Evolutionary conservation across 1,140 invertebrate species (phyloP), one percentile per base, ranked within the genome.

Genomic region (Watersipora subatra): DNA sequence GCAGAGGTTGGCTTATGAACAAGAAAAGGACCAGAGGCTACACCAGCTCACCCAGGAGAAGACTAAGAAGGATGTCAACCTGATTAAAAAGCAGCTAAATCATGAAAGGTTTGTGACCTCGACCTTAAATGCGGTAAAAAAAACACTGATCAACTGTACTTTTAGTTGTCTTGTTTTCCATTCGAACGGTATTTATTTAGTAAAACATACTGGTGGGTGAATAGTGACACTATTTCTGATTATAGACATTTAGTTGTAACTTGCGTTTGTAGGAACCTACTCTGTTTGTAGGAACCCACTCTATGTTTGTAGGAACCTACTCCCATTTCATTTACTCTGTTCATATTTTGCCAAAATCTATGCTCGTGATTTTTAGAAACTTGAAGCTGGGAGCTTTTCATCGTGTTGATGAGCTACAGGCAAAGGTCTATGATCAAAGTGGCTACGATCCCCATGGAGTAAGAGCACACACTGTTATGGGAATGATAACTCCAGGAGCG

Each of bases 371-470:
- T 46, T 46, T n/a, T 12, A 46, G 34, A 22, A 67, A 58, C 15
- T 65, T 78, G 2, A 78, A 78, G 67, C 68, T 78, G 57, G 73
- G 74, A 62, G 77, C 77, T 22, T 78, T 78, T 66, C 70, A 76
- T 29, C 64, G 73, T 62, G 76, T 78, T 17, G 76, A 78, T 65
- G 73, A 76, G 30, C 70, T 78, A 30, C 77, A 77, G 64, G 69
- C 72, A 26, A 68, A 74, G 69, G 74, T 77, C 19, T 58, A 64
- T 62, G 67, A 69, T 46, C 19, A 24, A 7, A 22, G 27, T 24
- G 58, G 7, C 7, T 17, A 7, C 22, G 22, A 12, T 59, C 7
- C 58, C 58, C 22, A 24, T 22, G 7, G 7, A 12, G 58, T 59
- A 24, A 7, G 22, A 59, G 22, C 58, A 12, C 58, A 59, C 58